Evolutionary conservation across 2,113 vertebrate species (phyloP).

Genomic region (Scatophagus argus): DNA sequence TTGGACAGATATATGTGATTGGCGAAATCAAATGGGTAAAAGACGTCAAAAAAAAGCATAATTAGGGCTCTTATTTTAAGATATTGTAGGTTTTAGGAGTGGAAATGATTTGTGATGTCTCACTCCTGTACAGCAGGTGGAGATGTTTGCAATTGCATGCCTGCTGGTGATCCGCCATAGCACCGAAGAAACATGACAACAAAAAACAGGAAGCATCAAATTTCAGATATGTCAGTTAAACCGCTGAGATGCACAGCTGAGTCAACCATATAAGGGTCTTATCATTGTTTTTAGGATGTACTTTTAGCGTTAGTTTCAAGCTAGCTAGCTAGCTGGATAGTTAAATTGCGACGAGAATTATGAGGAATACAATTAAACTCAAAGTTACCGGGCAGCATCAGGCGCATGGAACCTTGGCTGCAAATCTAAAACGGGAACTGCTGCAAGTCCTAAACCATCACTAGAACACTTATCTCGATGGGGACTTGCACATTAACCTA

Average conservation of each 20-base stretch:
- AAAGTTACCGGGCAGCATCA: background rate
- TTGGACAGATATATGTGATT: too few species aligned
- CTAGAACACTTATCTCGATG: background rate
- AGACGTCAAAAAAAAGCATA: too few species aligned
- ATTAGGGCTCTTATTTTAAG: too few species aligned
- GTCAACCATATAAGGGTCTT: too few species aligned
- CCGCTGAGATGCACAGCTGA: background rate
- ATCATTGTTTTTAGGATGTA: background rate
- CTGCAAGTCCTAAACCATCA: background rate
- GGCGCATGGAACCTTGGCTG: too few species aligned
- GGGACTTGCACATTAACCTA: background rate
- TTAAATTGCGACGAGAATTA: background rate
- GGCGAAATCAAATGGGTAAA: too few species aligned
- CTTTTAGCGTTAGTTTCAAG: too few species aligned
- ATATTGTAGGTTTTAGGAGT: too few species aligned
- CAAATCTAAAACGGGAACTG: background rate
- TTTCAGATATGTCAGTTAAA: too few species aligned
- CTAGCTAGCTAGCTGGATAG: too few species aligned
- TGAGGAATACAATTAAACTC: background rate
- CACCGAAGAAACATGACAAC: background rate
- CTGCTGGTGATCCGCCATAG: background rate
- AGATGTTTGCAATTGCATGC: background rate
- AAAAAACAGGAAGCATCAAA: conserved; percentile 35
- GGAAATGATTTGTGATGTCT: background rate
- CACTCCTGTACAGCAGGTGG: conserved; percentile 55